These are phyloP conservation scores for Axinella damicornis DNA, from an alignment of 37 sponge, comb jelly and placozoan species.

Conservation along the genomic window DNA sequence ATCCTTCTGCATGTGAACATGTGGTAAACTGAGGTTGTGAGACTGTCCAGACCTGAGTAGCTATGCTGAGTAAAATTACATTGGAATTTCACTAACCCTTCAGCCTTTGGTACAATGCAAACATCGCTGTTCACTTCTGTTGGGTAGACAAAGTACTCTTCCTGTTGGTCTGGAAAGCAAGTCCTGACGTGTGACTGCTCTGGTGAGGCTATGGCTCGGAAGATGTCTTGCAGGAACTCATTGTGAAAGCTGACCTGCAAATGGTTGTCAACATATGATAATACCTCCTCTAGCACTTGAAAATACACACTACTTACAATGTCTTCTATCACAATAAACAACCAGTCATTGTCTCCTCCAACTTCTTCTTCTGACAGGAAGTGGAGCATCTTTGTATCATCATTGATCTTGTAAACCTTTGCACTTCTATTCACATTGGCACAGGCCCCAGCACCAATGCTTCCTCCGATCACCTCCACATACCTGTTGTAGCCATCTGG, in stretches of 20 bases:
- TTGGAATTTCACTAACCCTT: no score
- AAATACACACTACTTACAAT: no score
- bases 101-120: constrained; percentile 16
- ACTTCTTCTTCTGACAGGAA: constrained; percentile 43
- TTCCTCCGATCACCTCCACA: constrained; percentile 68
- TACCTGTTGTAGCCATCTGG: constrained; percentile 66
- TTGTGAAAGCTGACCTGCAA: constrained; percentile 12
- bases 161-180: background rate
- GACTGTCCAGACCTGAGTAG: no score
- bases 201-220: background rate
- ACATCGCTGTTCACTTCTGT: constrained; percentile 15
- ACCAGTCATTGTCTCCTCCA: constrained; percentile 64
- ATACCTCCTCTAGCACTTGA: no score
- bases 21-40: no score
- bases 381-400: constrained; percentile 49
- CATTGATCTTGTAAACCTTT: constrained; percentile 44
- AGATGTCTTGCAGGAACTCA: background rate
- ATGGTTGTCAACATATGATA: no score
- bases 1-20: no score
- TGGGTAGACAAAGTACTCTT: background rate
- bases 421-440: constrained; percentile 36
- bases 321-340: constrained; percentile 56
- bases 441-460: constrained; percentile 75
- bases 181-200: background rate
- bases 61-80: no score